Evolutionary conservation across 2,888 invertebrate species (phyloP).

Genomic region (Amphipyra berbera): DNA sequence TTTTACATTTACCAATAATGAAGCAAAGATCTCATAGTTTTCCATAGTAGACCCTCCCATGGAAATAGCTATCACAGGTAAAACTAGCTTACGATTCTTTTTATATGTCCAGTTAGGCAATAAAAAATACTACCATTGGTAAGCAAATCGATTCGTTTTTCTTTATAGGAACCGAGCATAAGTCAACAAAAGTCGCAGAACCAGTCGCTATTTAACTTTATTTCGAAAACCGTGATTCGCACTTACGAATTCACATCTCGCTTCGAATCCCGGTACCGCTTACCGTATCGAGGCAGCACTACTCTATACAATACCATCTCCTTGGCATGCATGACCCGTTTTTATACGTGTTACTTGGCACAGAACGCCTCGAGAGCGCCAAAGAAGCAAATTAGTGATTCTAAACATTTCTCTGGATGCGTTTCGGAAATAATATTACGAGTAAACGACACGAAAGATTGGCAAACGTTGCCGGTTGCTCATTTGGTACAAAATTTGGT

Average conservation of each 20-base stretch:
- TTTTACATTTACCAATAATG: too few species aligned
- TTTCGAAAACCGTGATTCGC: neutral
- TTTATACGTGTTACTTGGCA: conserved; percentile 55
- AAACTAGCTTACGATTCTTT: too few species aligned
- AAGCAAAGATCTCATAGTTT: too few species aligned
- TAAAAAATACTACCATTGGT: too few species aligned
- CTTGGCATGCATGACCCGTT: conserved; percentile 54
- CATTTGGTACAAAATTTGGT: neutral
- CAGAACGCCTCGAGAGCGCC: conserved; percentile 28
- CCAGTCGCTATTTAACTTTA: neutral
- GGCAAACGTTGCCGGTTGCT: conserved; percentile 1
- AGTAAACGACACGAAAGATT: conserved; percentile 21
- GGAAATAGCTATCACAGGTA: too few species aligned
- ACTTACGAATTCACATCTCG: conserved; percentile 12
- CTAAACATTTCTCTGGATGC: conserved; percentile 38
- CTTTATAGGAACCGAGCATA: too few species aligned
- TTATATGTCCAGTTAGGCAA: too few species aligned
- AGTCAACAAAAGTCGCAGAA: too few species aligned
- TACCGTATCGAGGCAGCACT: conserved; percentile 32
- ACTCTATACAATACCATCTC: conserved; percentile 18
- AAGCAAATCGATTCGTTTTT: too few species aligned
- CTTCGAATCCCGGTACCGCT: conserved; percentile 24
- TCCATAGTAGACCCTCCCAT: too few species aligned
- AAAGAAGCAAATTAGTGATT: conserved; percentile 43
- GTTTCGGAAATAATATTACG: conserved; percentile 38